Conservation (phyloP, 2,888 invertebrate species). For the Mesochorus sp. region DNA sequence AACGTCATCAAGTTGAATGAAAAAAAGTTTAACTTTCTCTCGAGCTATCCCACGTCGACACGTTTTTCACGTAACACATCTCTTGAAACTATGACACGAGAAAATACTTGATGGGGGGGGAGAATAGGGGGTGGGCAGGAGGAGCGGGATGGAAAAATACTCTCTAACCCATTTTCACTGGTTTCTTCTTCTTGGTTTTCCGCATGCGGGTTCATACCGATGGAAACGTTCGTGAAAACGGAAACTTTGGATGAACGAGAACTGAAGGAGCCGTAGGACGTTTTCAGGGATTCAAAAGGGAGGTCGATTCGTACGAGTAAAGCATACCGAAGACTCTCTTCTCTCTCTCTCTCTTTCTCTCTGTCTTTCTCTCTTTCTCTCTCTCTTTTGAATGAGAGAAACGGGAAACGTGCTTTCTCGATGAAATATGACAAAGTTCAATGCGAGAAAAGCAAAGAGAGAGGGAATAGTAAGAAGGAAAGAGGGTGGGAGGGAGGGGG, state of each 20-base stretch:
- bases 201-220: slow-evolving; percentile 9
- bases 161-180: not conserved
- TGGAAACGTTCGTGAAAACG: slow-evolving; percentile 38
- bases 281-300: slow-evolving; percentile 16
- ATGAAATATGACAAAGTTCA: slow-evolving; percentile 62
- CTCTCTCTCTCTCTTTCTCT: no score
- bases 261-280: slow-evolving; percentile 29
- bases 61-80: slow-evolving; percentile 13
- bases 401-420: slow-evolving; percentile 42
- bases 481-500: slow-evolving; percentile 21
- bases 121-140: not conserved
- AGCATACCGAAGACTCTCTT: slow-evolving; percentile 18
- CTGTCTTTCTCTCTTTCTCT: no score
- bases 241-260: slow-evolving; percentile 45
- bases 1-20: slow-evolving; percentile 28
- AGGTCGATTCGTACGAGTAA: slow-evolving; percentile 2
- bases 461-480: slow-evolving; percentile 4
- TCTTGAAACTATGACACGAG: slow-evolving; percentile 24
- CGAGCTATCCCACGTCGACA: not conserved
- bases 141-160: not conserved
- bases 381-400: slow-evolving; percentile 18
- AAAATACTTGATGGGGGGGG: slow-evolving; percentile 5
- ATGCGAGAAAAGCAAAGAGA: slow-evolving; percentile 30
- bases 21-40: slow-evolving; percentile 46
- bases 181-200: slow-evolving; percentile 12